A percentile compares a stretch with the other conserved stretches of the same genome.
Evolutionary conservation across 2,797 vertebrate species (phyloP).

Genomic region (Crossoptilon crossoptilon): DNA sequence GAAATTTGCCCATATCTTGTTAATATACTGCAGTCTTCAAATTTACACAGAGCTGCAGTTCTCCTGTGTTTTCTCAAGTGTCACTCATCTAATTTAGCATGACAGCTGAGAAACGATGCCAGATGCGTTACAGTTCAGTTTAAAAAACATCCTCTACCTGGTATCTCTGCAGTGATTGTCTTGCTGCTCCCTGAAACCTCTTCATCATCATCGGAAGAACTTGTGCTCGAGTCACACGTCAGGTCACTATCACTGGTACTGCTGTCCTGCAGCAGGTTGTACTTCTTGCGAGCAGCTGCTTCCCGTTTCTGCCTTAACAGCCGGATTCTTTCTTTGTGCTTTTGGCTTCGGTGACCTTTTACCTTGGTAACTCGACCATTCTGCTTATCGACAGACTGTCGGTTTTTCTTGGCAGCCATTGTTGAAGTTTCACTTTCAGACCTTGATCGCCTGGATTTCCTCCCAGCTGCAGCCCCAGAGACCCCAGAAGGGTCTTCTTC

Average conservation of each 20-base stretch:
- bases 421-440: constrained; percentile 93
- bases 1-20: constrained; percentile 42
- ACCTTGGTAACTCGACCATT: constrained; percentile 91
- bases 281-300: constrained; percentile 95
- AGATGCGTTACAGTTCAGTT: constrained; percentile 81
- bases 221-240: constrained; percentile 92
- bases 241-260: constrained; percentile 99
- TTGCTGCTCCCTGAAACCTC: constrained; percentile 95
- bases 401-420: constrained; percentile 98
- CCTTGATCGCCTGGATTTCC: constrained; percentile 93
- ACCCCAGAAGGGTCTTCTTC: constrained; percentile 81
- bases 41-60: constrained; percentile 81
- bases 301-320: constrained; percentile 95
- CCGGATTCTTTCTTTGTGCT: constrained; percentile 98
- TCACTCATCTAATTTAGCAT: constrained; percentile 78
- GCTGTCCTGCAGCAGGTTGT: constrained; percentile 98
- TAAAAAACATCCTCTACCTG: constrained; percentile 93
- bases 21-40: constrained; percentile 79
- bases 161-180: constrained; percentile 97
- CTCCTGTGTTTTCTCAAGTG: constrained; percentile 76
- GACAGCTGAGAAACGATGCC: constrained; percentile 78
- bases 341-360: constrained; percentile 94
- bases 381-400: constrained; percentile 91
- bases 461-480: constrained; percentile 78
- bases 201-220: constrained; percentile 88